Evolutionary conservation across 2,888 invertebrate genomes (phyloP).

Genomic region (Plemyria rubiginata): DNA sequence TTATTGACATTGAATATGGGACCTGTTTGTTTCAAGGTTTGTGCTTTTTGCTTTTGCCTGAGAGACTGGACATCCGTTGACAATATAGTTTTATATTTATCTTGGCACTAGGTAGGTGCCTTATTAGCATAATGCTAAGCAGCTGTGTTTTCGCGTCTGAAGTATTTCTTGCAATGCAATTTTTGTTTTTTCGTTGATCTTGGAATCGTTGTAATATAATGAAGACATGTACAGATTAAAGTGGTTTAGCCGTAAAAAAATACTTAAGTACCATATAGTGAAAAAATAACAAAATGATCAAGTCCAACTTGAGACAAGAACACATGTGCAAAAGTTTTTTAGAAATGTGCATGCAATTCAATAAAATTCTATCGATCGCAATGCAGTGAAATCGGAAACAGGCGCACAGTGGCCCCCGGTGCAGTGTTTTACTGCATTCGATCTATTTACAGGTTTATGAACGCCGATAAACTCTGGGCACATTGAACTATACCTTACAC

Average conservation of each 20-base stretch:
- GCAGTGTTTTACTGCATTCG: conserved; percentile 76
- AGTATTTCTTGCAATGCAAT: not conserved
- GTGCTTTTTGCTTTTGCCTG: conserved; percentile 33
- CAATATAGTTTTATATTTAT: conserved; percentile 23
- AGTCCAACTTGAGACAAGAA: not conserved
- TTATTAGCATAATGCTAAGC: conserved; percentile 34
- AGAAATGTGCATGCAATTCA: conserved; percentile 40
- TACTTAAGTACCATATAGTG: too few relatives aligned
- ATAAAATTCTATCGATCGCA: conserved; percentile 70
- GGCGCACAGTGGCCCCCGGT: conserved; percentile 53
- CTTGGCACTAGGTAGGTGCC: conserved; percentile 12
- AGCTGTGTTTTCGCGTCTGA: conserved; percentile 6
- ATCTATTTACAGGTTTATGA: conserved; percentile 81
- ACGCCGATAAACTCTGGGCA: conserved; percentile 68
- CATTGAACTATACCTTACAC: conserved; percentile 58
- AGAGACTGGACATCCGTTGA: conserved; percentile 27
- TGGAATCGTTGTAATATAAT: not conserved
- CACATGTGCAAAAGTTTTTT: conserved; percentile 19
- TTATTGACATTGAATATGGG: conserved; percentile 42
- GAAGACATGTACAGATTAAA: too few relatives aligned
- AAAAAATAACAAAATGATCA: not conserved
- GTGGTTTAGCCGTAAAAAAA: too few relatives aligned
- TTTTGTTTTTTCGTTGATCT: not conserved
- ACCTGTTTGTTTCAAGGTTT: conserved; percentile 42
- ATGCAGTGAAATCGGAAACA: conserved; percentile 72